A percentile compares a stretch with the other conserved stretches of the same genome.
phyloP scores from a whole-genome alignment of 2,797 vertebrate species.

The Lepilemur ruficaudatus region DNA sequence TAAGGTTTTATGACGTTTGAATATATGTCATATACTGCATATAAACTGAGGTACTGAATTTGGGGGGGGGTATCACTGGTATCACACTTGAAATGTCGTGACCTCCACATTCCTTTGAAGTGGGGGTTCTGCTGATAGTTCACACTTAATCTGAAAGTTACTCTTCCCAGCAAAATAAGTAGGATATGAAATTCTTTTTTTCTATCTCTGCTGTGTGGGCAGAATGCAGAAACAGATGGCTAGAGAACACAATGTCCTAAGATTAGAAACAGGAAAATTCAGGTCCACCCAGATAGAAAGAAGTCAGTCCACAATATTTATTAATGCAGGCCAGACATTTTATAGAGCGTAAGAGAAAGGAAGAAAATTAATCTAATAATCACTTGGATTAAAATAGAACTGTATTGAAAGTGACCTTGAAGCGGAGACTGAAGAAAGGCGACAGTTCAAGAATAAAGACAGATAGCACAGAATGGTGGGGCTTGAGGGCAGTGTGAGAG shows the following conservation, averaged over 20 bases:
- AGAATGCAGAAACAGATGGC: slow-evolving; percentile 66
- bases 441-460: neutral
- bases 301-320: slow-evolving; percentile 32
- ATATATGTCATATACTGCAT: neutral
- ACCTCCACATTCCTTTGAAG: neutral
- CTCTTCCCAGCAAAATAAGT: slow-evolving; percentile 47
- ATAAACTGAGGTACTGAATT: neutral
- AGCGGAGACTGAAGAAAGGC: neutral
- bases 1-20: neutral
- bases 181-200: neutral
- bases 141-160: neutral
- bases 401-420: neutral
- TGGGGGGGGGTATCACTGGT: neutral
- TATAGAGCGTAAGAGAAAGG: neutral
- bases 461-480: neutral
- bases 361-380: neutral
- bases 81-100: neutral
- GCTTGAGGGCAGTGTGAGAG: neutral
- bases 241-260: slow-evolving; percentile 63
- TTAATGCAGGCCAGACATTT: neutral
- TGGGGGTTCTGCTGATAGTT: neutral
- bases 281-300: slow-evolving; percentile 60
- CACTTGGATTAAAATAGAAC: neutral
- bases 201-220: slow-evolving; percentile 52
- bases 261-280: slow-evolving; percentile 69